Evolutionary conservation across 53 echinoderm and acorn worm species (phyloP).

Genomic region (Luidia sarsii): DNA sequence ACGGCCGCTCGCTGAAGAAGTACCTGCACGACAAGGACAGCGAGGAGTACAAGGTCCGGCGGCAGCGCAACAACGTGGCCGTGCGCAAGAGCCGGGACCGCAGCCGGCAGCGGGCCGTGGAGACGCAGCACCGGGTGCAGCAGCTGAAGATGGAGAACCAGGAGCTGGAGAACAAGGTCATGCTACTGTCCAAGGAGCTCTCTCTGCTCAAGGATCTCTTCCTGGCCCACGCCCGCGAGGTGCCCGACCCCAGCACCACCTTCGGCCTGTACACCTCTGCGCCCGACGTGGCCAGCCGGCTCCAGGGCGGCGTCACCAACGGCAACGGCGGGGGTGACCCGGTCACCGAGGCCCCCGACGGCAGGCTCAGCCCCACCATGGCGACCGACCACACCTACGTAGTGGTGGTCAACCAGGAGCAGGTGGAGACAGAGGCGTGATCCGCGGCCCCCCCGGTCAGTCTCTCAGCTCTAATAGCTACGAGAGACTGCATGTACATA

Average conservation of each 20-base stretch:
- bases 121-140: conserved; percentile 75
- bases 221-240: conserved; percentile 81
- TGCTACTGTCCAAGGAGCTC: conserved; percentile 90
- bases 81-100: conserved; percentile 92
- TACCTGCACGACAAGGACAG: conserved; percentile 73
- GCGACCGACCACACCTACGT: conserved; percentile 48
- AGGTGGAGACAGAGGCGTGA: conserved; percentile 55
- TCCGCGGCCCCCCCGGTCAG: conserved; percentile 18
- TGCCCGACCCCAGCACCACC: conserved; percentile 94
- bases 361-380: background rate
- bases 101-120: conserved; percentile 72
- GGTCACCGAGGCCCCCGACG: background rate
- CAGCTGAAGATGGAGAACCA: conserved; percentile 88
- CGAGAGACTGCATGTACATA: conserved; percentile 40
- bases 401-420: conserved; percentile 26
- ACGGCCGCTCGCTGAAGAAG: conserved; percentile 65
- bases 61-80: conserved; percentile 93
- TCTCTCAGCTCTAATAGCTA: background rate
- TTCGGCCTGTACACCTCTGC: conserved; percentile 77
- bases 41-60: conserved; percentile 82
- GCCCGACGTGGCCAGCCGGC: conserved; percentile 47
- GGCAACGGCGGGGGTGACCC: background rate
- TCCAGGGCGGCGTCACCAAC: background rate
- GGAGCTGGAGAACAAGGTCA: conserved; percentile 84
- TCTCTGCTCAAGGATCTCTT: conserved; percentile 93